These are phyloP conservation scores for Cosmorhoe ocellata DNA, from an alignment of 2,888 invertebrate species.

Conservation along the genomic window DNA sequence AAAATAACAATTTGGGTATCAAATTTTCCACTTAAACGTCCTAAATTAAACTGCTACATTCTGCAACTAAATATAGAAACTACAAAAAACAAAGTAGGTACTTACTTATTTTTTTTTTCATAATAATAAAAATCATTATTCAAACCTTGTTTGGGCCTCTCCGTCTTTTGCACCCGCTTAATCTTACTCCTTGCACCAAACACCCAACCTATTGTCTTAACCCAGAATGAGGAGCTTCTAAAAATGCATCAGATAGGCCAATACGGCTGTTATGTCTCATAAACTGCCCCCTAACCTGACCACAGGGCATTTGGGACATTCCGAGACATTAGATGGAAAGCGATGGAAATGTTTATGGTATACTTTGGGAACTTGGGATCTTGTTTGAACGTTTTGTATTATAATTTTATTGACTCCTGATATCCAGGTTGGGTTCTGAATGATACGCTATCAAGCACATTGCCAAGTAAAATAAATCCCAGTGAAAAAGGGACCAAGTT, in stretches of 20 bases:
- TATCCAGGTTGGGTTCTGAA: conserved; percentile 1
- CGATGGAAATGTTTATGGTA: conserved; percentile 35
- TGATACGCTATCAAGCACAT: too few relatives aligned
- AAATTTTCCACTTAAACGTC: too few relatives aligned
- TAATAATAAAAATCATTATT: too few relatives aligned
- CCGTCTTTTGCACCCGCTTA: too few relatives aligned
- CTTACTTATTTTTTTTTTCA: too few relatives aligned
- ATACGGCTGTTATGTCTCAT: conserved; percentile 74
- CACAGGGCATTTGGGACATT: conserved; percentile 12
- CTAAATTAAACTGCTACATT: too few relatives aligned
- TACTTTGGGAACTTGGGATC: conserved; percentile 6
- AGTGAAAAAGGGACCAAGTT: too few relatives aligned
- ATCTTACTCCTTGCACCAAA: conserved; percentile 39
- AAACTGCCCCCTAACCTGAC: conserved; percentile 56
- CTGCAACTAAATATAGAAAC: too few relatives aligned
- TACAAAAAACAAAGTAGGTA: too few relatives aligned
- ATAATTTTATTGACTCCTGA: conserved; percentile 21
- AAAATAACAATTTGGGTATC: too few relatives aligned
- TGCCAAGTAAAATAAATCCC: too few relatives aligned
- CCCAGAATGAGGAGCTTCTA: conserved; percentile 70
- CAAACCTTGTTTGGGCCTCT: too few relatives aligned
- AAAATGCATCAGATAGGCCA: conserved; percentile 58
- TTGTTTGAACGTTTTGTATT: conserved; percentile 15
- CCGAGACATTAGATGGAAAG: conserved; percentile 28
- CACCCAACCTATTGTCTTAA: conserved; percentile 67